Base-by-base conservation (phyloP, 2,888 invertebrate species). In the Branchipolynoe longqiensis region DNA sequence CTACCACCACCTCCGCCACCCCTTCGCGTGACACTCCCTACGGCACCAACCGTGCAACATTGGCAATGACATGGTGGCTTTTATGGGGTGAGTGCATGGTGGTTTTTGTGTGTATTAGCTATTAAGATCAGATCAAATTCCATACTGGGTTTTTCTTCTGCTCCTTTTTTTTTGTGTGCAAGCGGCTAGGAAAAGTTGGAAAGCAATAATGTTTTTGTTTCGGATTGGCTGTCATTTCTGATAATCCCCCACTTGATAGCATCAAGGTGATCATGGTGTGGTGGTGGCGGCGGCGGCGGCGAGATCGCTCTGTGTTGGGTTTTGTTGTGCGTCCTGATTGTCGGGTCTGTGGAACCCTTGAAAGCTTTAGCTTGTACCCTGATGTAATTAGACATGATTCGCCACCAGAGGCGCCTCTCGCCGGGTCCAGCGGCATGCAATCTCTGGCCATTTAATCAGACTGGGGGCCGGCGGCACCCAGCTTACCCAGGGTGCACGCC, bases 331-430 rank as follows among this genome's bases (percentile, higher is more conserved):
- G 3, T 25, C 1, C 69, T 69, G 69, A 69, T 69, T 69, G 69
- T 38, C 38, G 38, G 25, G 33, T 33, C 69, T 54, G 78, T 48
- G 78, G 54, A 78, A 41, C 14, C 48, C 22, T 48, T 78, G 54
- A 78, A 78, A 78, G 78, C 78, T 48, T 78, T 78, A 54, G 78
- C 78, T 78, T 78, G 78, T 78, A 41, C 48, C 78, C 28, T 78
- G 78, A 78, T 54, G 78, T 78, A 78, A 78, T 78, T 78, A 78
- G 78, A 78, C 54, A 78, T 78, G 78, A 78, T 78, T 54, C 48
- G 48, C 78, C 54, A 78, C 48, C 54, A 33, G 78, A 78, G 54
- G 78, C 78, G 54, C 41, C 41, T 31, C 28, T 28, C 18, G 41
- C n/a, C 48, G 3, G 14, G 78, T 41, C 78, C 78, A 6, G 36